Percentiles rank a stretch among this genome's conserved stretches.
Evolutionary conservation across 2,797 vertebrate species (phyloP).

Genomic region (Gila robusta): DNA sequence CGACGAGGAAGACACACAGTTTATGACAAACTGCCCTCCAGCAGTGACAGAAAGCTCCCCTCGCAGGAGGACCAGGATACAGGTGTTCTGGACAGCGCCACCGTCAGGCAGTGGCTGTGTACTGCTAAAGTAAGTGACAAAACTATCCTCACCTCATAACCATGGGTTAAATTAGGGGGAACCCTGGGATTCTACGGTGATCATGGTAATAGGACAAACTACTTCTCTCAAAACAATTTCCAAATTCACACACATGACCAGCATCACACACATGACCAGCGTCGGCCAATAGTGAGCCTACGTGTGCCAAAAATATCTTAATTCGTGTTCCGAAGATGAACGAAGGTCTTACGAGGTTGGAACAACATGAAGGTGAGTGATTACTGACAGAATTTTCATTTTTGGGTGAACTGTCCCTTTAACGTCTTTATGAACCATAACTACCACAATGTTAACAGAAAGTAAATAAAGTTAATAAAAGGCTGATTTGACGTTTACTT

Average conservation of each 20-base stretch:
- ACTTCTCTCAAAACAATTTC: neutral
- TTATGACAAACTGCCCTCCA: conserved; percentile 96
- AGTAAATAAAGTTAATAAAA: no score
- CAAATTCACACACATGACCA: neutral
- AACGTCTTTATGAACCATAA: no score
- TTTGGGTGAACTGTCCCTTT: no score
- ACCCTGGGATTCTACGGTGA: neutral
- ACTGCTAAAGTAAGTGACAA: conserved; percentile 89
- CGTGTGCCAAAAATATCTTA: no score
- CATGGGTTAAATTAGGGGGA: neutral
- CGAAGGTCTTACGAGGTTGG: no score
- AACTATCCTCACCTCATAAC: neutral
- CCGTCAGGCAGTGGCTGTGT: conserved; percentile 89
- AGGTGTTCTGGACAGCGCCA: conserved; percentile 96
- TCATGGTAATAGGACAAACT: neutral
- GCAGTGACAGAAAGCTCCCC: conserved; percentile 97
- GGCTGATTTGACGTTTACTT: no score
- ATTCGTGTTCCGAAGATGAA: no score
- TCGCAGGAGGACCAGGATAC: conserved; percentile 91
- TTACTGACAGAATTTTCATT: no score
- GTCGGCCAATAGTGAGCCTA: no score
- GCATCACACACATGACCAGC: no score
- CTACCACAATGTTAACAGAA: no score
- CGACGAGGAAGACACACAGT: conserved; percentile 97
- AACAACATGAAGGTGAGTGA: no score